phyloP scores from a whole-genome alignment of 2,113 vertebrate genomes.

The Herpailurus yagouaroundi region DNA sequence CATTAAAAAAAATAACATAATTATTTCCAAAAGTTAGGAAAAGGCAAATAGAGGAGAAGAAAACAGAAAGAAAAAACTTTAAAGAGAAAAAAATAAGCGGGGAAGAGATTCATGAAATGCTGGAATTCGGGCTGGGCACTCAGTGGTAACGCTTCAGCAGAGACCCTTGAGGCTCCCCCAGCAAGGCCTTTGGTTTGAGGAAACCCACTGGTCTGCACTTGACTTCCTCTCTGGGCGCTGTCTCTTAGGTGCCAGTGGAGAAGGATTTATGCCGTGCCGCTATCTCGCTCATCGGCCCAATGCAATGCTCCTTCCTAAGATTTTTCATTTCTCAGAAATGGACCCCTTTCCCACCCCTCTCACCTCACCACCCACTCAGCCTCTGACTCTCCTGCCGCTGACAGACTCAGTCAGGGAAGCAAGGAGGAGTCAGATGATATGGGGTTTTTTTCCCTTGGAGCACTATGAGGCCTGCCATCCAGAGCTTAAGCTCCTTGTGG shows the following conservation, averaged over 20 bases:
- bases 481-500: not conserved
- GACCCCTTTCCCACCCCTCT: not conserved
- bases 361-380: not conserved
- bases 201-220: not conserved
- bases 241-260: not conserved
- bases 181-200: not conserved
- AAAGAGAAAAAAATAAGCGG: not conserved
- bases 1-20: not conserved
- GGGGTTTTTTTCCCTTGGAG: not conserved
- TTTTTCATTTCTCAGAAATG: not conserved
- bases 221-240: not conserved
- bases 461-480: not conserved
- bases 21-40: not conserved
- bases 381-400: not conserved
- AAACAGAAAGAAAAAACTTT: not conserved
- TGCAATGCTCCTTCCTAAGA: not conserved
- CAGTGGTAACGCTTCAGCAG: not conserved
- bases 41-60: not conserved
- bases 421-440: not conserved
- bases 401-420: not conserved
- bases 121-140: not conserved
- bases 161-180: fast-evolving
- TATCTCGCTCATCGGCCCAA: not conserved
- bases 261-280: not conserved
- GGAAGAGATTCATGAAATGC: not conserved